phyloP scores from a whole-genome alignment of 2,797 vertebrate species.

The Labeo calbasu region DNA sequence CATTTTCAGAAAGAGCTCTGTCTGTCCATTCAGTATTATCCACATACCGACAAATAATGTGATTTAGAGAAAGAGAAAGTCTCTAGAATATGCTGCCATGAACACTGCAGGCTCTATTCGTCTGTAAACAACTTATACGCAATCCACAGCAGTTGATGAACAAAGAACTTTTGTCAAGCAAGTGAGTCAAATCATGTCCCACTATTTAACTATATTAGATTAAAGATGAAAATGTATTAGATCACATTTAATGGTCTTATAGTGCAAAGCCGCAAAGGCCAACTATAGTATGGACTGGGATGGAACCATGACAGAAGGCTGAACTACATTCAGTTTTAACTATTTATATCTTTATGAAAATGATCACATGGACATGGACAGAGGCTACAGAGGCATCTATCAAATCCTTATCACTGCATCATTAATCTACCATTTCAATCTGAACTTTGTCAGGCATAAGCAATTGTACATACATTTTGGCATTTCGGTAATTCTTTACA shows the following conservation, averaged over 20 bases:
- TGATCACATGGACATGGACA: conserved; percentile 5
- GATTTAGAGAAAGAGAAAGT: conserved; percentile 21
- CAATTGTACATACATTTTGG: neutral
- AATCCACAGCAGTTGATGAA: neutral
- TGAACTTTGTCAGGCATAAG: neutral
- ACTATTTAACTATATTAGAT: conserved; percentile 23
- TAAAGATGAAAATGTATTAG: conserved; percentile 1
- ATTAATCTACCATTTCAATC: neutral
- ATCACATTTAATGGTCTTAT: neutral
- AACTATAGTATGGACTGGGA: neutral
- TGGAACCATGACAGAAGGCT: neutral
- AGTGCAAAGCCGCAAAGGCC: neutral
- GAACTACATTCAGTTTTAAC: neutral
- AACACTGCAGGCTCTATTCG: conserved; percentile 28
- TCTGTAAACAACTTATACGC: conserved; percentile 34
- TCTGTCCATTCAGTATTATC: conserved; percentile 24
- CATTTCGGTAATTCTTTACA: neutral
- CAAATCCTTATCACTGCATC: neutral
- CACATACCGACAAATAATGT: conserved; percentile 32
- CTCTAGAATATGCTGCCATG: neutral
- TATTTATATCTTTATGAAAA: neutral
- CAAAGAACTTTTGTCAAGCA: conserved; percentile 1
- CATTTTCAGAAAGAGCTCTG: conserved; percentile 2
- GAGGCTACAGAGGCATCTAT: neutral
- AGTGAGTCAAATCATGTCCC: conserved; percentile 32